A percentile compares a stretch with the other conserved stretches of the same genome.
Conservation (phyloP, 2,113 vertebrate genomes). For the Cephalopholis sonnerati region DNA sequence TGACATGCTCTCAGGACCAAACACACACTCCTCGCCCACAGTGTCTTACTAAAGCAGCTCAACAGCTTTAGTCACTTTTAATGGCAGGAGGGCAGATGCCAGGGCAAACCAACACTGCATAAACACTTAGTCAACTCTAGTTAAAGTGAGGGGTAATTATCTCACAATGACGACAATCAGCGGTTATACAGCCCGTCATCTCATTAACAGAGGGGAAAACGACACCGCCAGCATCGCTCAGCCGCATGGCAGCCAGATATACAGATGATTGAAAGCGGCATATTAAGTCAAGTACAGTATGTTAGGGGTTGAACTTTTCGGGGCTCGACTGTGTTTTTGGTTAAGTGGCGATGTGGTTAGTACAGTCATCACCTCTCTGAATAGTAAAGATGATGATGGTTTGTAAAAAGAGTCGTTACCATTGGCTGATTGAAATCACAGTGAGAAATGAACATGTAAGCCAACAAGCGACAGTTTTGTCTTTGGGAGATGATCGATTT, state of each 20-base stretch:
- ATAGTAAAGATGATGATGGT: background rate
- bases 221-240: slow-evolving; percentile 42
- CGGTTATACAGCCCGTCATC: slow-evolving; percentile 47
- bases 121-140: slow-evolving; percentile 74
- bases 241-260: slow-evolving; percentile 31
- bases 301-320: slow-evolving; percentile 8
- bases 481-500: background rate
- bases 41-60: slow-evolving; percentile 27
- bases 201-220: slow-evolving; percentile 61
- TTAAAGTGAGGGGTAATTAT: slow-evolving; percentile 73
- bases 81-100: slow-evolving; percentile 67
- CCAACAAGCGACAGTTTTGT: background rate
- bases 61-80: slow-evolving; percentile 71
- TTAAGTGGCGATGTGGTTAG: slow-evolving; percentile 1
- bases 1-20: slow-evolving; percentile 12
- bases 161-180: slow-evolving; percentile 74
- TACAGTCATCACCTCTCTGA: background rate
- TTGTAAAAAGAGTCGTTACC: background rate
- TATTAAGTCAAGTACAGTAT: slow-evolving; percentile 26
- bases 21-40: slow-evolving; percentile 18
- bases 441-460: slow-evolving; percentile 7
- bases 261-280: slow-evolving; percentile 36
- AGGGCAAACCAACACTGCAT: slow-evolving; percentile 63
- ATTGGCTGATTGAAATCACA: background rate
- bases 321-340: background rate